Evolutionary conservation across 2,888 invertebrate species (phyloP), one percentile per base, ranked within the genome.

Genomic region (Nomada flava): DNA sequence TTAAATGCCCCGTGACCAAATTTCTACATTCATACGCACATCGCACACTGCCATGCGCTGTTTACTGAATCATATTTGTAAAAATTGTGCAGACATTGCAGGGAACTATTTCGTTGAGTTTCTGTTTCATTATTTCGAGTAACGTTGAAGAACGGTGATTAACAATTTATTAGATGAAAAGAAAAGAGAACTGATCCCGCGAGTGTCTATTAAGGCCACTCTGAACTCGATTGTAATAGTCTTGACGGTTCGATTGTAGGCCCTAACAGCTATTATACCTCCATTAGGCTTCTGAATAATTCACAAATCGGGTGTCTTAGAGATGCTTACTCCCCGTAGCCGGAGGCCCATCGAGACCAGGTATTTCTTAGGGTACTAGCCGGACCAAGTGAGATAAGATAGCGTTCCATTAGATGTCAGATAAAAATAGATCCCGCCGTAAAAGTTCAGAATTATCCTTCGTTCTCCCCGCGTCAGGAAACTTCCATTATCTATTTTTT

Each of bases 221-320:
- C 71, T 23, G 13, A 53, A 72, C 74, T 71, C 81, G 81, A 86
- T 88, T 88, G 86, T 86, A 87, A 88, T 84, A 81, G 83, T 69
- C 42, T 60, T 67, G 72, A 76, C 77, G 73, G 72, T 65, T 76
- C 81, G 77, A 70, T 59, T 81, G 71, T 76, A 83, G 81, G 67
- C 81, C 70, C 77, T 44, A 60, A 65, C 26, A 50, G 63, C 73
- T 73, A 79, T 87, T 87, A 87, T 86, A 86, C 83, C 73, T 82
- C 88, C 87, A 84, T 87, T 86, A 87, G 62, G 76, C 76, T 79
- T 62, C 59, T 87, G 87, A 86, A 87, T 87, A 88, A 87, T 87
- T 88, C 87, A 87, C 26, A 79, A 76, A 83, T 60, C 64, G 71
- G 62, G 76, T 69, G 79, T 83, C 88, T 83, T 77, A 36, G 69